Evolutionary conservation across 2,888 invertebrate species (phyloP), one percentile per base, ranked within the genome.

Genomic region (Drosophila acutilabella): DNA sequence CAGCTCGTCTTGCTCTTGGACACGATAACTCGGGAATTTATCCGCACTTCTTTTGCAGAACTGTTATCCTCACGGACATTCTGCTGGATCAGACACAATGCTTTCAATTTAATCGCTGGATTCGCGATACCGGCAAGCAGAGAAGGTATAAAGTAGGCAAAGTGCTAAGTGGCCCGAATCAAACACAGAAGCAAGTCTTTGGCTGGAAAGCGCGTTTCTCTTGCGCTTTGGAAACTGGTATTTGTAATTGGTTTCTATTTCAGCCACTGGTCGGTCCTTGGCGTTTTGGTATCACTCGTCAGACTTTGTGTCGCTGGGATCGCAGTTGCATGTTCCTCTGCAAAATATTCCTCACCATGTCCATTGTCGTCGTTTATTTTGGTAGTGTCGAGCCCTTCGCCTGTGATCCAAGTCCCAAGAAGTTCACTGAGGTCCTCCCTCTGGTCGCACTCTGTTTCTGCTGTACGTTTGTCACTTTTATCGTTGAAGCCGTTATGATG

Each of bases 201-300:
- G 4, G 2, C 10, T 71, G 71, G 71, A 11, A 20, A 11, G 14
- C 20, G 2, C 58, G 71, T 4, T 77, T 77, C 18, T 30, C 64
- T 0, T 11, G 62, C 13, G 51, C 71, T n/a, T 13, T 77, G 14
- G 78, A 78, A 48, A 6, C 8, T 7, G 60, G 42, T 38, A 66
- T 78, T 65, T 64, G 64, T 0, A 66, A 69, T 6, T 78, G 74
- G 78, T 77, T 62, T 56, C 59, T 78, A n/a, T 78, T 77, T 66
- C 78, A 78, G 33, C 59, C 78, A 4, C 11, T 78, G 13, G 52
- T 61, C 4, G 78, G 78, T 0, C 78, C 78, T 7, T 78, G 78
- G 78, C 68, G 68, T 0, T 51, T 66, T 16, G 78, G 68, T 11
- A 50, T 57, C 7, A 23, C 41, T 2, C n/a, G 38, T 0, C 40